These are phyloP conservation scores for Ahaetulla prasina DNA, from an alignment of 2,113 vertebrate genomes.

Conservation along the genomic window DNA sequence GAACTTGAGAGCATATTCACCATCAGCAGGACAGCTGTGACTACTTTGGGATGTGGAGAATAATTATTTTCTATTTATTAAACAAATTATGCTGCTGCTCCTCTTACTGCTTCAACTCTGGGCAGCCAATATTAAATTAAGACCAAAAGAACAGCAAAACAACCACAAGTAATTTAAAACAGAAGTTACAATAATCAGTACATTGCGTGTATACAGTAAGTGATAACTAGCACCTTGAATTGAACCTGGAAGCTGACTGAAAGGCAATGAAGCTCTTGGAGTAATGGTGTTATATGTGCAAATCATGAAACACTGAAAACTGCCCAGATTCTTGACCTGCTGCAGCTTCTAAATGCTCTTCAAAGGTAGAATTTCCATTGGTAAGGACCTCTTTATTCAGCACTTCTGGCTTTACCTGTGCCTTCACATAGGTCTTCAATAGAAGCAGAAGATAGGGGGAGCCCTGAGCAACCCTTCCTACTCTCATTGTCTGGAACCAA, in stretches of 20 bases:
- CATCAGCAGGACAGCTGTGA: background rate
- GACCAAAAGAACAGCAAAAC: background rate
- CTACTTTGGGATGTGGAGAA: background rate
- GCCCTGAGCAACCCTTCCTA: background rate
- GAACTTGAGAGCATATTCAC: background rate
- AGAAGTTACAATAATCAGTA: background rate
- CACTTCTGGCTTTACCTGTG: background rate
- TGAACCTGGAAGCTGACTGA: background rate
- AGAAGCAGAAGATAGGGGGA: background rate
- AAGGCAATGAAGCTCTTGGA: background rate
- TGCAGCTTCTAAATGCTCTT: background rate
- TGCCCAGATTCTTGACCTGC: background rate
- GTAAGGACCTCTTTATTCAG: background rate
- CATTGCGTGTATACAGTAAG: background rate
- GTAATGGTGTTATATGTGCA: background rate
- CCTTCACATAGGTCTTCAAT: background rate
- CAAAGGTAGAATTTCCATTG: background rate
- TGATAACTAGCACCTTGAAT: background rate
- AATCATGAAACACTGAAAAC: background rate
- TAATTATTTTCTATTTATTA: background rate
- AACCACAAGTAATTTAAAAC: background rate
- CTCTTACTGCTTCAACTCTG: background rate
- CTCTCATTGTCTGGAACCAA: background rate
- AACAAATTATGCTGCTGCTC: background rate
- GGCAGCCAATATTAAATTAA: background rate